Base-by-base conservation (phyloP, 2,113 vertebrate genomes). In the Turnix velox region DNA sequence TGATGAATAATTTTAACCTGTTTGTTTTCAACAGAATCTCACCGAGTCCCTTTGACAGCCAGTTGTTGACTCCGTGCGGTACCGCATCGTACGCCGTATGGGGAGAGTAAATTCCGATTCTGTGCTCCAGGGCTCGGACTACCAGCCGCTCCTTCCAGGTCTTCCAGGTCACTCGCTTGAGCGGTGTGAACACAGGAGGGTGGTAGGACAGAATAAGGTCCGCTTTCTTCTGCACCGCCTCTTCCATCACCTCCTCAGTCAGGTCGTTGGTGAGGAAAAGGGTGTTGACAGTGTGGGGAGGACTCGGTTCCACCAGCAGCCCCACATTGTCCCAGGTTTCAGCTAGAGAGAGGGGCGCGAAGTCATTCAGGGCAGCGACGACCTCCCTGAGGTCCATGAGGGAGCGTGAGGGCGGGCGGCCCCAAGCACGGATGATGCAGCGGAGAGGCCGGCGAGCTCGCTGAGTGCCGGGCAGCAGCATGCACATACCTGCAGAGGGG, bases 291-390 rank as follows among this genome's bases (percentile, higher is more conserved):
- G 92, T 86, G n/a, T 98, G 98, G 5, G 98, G 96, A 59, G 98
- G 98, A 57, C 98, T 98, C 0, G 99, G 99, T 93, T 99, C 98
- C 28, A 99, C 98, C 96, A 99, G 96, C 39, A 99, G 94, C 11
- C 99, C 99, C 9, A 99, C 99, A 2, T 99, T 99, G 97, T 99
- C 99, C 99, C 99, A 99, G 18, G 98, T 98, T 91, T 99, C 99
- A 4, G 99, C 99, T 88, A 99, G 97, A 0, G 98, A 97, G 30
- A 98, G 98, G 4, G 99, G 97, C 25, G 99, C 99, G 3, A 99
- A 98, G 87, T 97, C 94, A 66, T 98, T 98, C 65, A 99, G 93
- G 62, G 98, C 97, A 46, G 97, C 93, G 43, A 99, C 93, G 24
- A 99, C 96, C 12, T 97, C 92, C 62, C 97, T 80, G 31, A 99